Percentiles rank a stretch among this genome's conserved stretches.
phyloP scores from a whole-genome alignment of 2,113 vertebrate genomes.

The Acrocephalus arundinaceus region DNA sequence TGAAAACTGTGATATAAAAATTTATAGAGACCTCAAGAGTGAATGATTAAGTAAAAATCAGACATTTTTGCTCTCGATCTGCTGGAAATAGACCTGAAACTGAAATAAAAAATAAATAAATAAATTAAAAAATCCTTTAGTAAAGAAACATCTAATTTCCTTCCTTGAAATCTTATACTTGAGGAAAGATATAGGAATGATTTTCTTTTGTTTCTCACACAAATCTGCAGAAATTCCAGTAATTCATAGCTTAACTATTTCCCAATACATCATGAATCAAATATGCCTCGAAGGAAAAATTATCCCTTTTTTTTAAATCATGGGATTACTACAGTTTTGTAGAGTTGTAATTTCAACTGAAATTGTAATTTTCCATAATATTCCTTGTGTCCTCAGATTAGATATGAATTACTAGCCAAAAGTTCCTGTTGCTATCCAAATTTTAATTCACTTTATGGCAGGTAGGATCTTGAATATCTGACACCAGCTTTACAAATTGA shows the following conservation, averaged over 20 bases:
- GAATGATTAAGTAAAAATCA: background rate
- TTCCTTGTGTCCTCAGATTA: background rate
- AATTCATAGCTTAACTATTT: slow-evolving; percentile 22
- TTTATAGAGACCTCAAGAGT: background rate
- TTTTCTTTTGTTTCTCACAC: background rate
- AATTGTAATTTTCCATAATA: slow-evolving; percentile 5
- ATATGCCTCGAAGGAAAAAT: background rate
- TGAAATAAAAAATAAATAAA: background rate
- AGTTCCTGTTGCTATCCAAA: background rate
- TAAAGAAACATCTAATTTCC: background rate
- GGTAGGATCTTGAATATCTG: background rate
- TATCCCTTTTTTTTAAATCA: background rate
- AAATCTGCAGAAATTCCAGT: background rate
- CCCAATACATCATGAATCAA: background rate
- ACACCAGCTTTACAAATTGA: slow-evolving; percentile 20
- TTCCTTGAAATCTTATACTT: background rate
- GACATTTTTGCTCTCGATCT: background rate
- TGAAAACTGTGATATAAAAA: background rate
- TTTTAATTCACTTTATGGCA: slow-evolving; percentile 12
- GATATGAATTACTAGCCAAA: slow-evolving; percentile 6
- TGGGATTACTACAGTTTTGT: background rate
- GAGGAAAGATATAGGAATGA: background rate
- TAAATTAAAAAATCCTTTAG: background rate
- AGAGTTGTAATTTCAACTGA: slow-evolving; percentile 27
- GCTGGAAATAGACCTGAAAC: background rate